Percentiles rank a stretch among this genome's conserved stretches.
These are phyloP conservation scores for Ascaphus truei DNA, from an alignment of 2,113 vertebrate genomes.

Conservation along the genomic window DNA sequence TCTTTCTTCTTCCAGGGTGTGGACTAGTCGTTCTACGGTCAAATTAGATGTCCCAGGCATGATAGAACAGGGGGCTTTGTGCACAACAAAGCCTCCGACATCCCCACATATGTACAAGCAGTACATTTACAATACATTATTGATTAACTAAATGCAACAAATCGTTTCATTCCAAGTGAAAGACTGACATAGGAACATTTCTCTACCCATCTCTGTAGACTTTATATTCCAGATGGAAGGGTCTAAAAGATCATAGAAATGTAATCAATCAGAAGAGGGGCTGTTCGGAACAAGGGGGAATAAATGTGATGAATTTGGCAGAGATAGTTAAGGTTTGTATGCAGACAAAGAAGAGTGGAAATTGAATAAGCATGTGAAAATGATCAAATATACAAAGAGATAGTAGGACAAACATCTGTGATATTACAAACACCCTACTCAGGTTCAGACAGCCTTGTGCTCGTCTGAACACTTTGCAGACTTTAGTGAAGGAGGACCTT, in stretches of 20 bases:
- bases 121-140: background rate
- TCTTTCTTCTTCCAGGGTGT: background rate
- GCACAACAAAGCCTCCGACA: background rate
- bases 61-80: background rate
- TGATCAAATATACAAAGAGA: slow-evolving; percentile 17
- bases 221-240: slow-evolving; percentile 20
- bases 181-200: slow-evolving; percentile 3
- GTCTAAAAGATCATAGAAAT: slow-evolving; percentile 13
- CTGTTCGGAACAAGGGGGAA: slow-evolving; percentile 2
- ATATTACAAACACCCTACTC: background rate
- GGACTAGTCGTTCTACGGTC: too few species aligned
- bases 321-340: slow-evolving; percentile 8
- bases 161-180: background rate
- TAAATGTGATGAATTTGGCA: slow-evolving; percentile 31
- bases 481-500: slow-evolving; percentile 21
- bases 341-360: slow-evolving; percentile 27
- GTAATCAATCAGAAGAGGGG: slow-evolving; percentile 23
- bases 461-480: slow-evolving; percentile 16
- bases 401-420: slow-evolving; percentile 21
- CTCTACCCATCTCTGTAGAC: background rate
- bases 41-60: background rate
- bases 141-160: background rate
- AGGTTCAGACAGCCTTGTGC: background rate
- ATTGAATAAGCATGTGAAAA: slow-evolving; percentile 30
- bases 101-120: background rate